Conservation (phyloP, 2,113 vertebrate species). For the Odobenus rosmarus region DNA sequence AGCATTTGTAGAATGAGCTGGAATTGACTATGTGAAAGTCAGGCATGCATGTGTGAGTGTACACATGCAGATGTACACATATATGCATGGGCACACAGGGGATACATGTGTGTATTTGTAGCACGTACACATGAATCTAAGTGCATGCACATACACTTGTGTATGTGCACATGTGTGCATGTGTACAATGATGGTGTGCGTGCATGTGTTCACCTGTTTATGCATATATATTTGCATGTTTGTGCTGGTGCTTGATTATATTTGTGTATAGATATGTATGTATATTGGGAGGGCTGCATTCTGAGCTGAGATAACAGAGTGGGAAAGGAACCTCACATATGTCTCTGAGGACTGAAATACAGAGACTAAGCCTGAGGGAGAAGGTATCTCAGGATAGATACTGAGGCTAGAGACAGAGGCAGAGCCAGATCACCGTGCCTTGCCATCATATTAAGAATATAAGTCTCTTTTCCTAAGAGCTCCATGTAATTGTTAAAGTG, state of each 20-base stretch:
- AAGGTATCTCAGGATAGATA: background rate
- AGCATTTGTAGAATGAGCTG: background rate
- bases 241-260: fast-evolving
- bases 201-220: background rate
- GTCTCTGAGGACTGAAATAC: background rate
- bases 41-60: background rate
- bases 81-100: background rate
- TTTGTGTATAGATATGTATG: no score
- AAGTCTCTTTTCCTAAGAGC: background rate
- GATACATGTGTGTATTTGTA: background rate
- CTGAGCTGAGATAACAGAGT: background rate
- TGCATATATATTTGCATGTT: background rate
- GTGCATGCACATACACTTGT: no score
- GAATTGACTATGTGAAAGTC: background rate
- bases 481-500: background rate
- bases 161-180: background rate
- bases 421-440: background rate
- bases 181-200: no score
- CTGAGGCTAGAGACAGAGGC: background rate
- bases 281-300: background rate
- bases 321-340: background rate
- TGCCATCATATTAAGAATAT: background rate
- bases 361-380: background rate
- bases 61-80: background rate
- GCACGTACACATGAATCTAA: background rate